Evolutionary conservation across 2,797 vertebrate species (phyloP), one percentile per base, ranked within the genome.

Genomic region (Anniella stebbinsi): DNA sequence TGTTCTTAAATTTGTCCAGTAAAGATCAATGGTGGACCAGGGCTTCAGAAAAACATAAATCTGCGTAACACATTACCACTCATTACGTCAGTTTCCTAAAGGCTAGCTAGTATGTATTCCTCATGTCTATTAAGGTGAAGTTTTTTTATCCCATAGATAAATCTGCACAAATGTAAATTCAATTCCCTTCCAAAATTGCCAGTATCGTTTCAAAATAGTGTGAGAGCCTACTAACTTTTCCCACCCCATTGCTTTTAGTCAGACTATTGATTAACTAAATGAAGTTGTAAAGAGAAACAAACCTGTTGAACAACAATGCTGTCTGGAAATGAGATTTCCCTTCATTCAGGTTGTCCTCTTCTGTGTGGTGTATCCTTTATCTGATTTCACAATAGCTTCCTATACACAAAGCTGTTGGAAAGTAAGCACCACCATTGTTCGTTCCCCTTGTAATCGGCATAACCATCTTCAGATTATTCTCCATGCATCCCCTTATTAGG

Each of bases 381-480:
- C n/a, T 33, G 82, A 2, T 15, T 51, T 57, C 45, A 70, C 30
- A 87, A 86, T 28, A 82, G 48, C 84, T 60, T 30, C 72, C 66
- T 84, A 9, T 38, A 86, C 2, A n/a, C 13, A 63, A 70, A 87
- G 48, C 30, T 36, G 21, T n/a, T 21, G 6, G 57, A 76, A 69
- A n/a, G 21, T 89, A 91, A 93, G 21, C 17, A 67, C 7, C 70
- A 38, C 17, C 67, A 81, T 89, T 63, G 28, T 89, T 89, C 72
- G 73, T 72, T 93, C 87, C 41, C 84, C 36, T 85, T 92, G 90
- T 63, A 81, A 54, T 72, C 12, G 76, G 54, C 0, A 4, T 75
- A 28, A 78, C 87, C 84, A 90, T 70, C 83, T 95, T 95, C 88
- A 66, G 72, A 78, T 91, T 92, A 89, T 69, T 82, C 28, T 67